A percentile compares a stretch with the other conserved stretches of the same genome.
phyloP scores from a whole-genome alignment of 2,113 vertebrate genomes.

The Spermophilus dauricus region DNA sequence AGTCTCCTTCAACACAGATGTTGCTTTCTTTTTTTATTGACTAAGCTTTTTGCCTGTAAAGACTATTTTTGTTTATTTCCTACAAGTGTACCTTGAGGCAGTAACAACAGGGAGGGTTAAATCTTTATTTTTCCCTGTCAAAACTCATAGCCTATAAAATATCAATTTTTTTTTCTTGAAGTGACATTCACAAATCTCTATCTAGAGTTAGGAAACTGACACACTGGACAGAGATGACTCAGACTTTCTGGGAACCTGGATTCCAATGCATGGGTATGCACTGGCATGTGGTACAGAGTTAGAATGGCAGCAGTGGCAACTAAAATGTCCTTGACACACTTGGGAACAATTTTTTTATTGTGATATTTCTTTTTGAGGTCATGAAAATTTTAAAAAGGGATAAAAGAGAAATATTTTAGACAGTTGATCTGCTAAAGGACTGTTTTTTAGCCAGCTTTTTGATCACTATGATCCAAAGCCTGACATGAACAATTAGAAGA shows the following conservation, averaged over 20 bases:
- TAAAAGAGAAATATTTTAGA: neutral
- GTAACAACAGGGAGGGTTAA: constrained; percentile 74
- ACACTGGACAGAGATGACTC: neutral
- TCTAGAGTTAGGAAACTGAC: neutral
- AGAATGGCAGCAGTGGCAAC: neutral
- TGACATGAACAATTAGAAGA: too few species aligned
- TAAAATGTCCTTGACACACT: neutral
- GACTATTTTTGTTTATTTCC: constrained; percentile 84
- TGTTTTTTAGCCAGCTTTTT: too few species aligned
- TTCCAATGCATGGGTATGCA: neutral
- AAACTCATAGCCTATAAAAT: constrained; percentile 73
- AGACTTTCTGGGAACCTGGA: neutral
- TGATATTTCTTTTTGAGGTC: neutral
- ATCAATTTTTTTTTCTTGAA: constrained; percentile 66
- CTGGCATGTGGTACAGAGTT: neutral
- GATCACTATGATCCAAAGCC: too few species aligned
- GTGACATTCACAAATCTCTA: neutral
- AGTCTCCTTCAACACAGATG: constrained; percentile 81
- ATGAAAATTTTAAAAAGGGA: neutral
- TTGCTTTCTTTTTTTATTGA: constrained; percentile 80
- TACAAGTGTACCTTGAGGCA: constrained; percentile 76
- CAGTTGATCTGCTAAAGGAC: neutral
- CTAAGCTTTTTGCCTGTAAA: constrained; percentile 81
- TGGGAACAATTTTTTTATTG: neutral
- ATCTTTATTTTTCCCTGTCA: constrained; percentile 82